A percentile compares a stretch with the other conserved stretches of the same genome.
Conservation (phyloP, 2,888 invertebrate species). For the Agrilus biguttatus region DNA sequence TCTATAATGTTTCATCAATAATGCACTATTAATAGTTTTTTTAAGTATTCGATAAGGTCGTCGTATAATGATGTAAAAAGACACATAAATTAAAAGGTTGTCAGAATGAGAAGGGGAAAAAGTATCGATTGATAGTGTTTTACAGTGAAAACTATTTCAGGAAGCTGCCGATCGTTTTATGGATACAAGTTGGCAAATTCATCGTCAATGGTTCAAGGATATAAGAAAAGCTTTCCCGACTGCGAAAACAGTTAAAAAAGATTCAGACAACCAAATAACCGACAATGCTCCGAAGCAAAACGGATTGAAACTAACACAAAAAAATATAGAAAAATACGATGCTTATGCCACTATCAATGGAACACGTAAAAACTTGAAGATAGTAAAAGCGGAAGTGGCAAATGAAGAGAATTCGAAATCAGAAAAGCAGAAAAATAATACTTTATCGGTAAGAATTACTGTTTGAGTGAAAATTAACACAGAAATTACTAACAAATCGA, state of each 20-base stretch:
- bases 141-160: conserved; percentile 25
- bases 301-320: neutral
- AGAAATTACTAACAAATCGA: too few species aligned
- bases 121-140: neutral
- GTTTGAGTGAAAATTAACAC: too few species aligned
- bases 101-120: too few species aligned
- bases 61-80: too few species aligned
- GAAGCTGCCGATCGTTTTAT: conserved; percentile 53
- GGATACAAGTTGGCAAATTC: conserved; percentile 62
- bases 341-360: conserved; percentile 1
- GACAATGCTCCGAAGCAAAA: conserved; percentile 5
- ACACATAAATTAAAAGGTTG: too few species aligned
- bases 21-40: too few species aligned
- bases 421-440: too few species aligned
- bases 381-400: neutral
- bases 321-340: neutral
- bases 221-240: conserved; percentile 35
- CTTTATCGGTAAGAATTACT: too few species aligned
- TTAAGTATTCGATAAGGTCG: too few species aligned
- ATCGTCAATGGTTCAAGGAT: conserved; percentile 46
- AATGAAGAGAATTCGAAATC: too few species aligned
- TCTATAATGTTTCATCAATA: too few species aligned
- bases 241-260: conserved; percentile 13
- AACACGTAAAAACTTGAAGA: conserved; percentile 1
- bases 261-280: conserved; percentile 17